Percentiles rank a stretch among this genome's conserved stretches.
Evolutionary conservation across 1,140 invertebrate species (phyloP).

Genomic region (Zaprionus taronus): DNA sequence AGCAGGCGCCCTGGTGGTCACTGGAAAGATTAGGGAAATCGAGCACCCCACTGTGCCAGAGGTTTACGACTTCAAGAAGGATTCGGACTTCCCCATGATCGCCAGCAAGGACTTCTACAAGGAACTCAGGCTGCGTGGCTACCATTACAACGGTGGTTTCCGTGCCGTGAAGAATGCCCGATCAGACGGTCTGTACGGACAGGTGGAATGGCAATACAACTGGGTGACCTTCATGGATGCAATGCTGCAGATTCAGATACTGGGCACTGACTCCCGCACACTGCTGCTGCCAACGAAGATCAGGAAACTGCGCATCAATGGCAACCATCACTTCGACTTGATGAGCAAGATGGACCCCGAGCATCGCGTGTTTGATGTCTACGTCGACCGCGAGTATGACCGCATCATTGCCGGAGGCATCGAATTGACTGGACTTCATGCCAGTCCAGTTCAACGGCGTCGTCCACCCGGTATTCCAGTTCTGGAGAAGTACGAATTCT

Average conservation of each 20-base stretch:
- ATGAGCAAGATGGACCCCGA: conserved; percentile 76
- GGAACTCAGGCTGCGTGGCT: conserved; percentile 94
- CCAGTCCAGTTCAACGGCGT: conserved; percentile 90
- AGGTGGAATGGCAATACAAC: conserved; percentile 90
- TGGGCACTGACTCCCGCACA: conserved; percentile 89
- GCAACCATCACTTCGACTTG: conserved; percentile 87
- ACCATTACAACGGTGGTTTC: conserved; percentile 89
- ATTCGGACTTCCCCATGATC: conserved; percentile 85
- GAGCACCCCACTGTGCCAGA: conserved; percentile 85
- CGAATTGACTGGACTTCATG: conserved; percentile 92
- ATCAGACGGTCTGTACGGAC: conserved; percentile 85
- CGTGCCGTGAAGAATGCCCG: conserved; percentile 72
- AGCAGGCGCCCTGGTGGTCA: conserved; percentile 91
- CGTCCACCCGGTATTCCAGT: conserved; percentile 88
- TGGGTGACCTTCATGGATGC: conserved; percentile 97
- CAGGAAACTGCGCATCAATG: conserved; percentile 91
- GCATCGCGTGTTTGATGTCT: conserved; percentile 82
- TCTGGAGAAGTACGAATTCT: conserved; percentile 90
- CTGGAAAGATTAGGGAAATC: conserved; percentile 88
- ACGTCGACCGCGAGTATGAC: conserved; percentile 63
- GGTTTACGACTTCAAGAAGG: conserved; percentile 84
- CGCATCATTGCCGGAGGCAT: conserved; percentile 90
- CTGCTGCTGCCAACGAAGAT: conserved; percentile 95
- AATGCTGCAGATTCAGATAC: conserved; percentile 94
- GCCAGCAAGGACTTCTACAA: conserved; percentile 94